Percentiles rank a stretch among this genome's conserved stretches.
phyloP scores from a whole-genome alignment of 2,113 vertebrate genomes.

The Plectropomus leopardus region DNA sequence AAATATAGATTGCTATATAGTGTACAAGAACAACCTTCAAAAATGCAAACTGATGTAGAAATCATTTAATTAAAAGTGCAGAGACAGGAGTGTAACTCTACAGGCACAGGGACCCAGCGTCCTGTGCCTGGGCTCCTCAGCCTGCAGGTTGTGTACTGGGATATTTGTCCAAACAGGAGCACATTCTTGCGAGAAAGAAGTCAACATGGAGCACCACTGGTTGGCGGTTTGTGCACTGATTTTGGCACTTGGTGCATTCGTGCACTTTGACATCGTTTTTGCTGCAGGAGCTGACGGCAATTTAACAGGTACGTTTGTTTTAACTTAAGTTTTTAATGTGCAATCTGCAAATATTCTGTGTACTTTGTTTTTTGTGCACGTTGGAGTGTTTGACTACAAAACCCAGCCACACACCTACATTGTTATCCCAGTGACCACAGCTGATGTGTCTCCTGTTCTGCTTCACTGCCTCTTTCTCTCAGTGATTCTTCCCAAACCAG shows the following conservation, averaged over 20 bases:
- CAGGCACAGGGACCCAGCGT: conserved; percentile 71
- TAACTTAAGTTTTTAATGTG: neutral
- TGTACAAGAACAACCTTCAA: too few relatives aligned
- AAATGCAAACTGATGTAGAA: too few relatives aligned
- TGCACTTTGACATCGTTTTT: conserved; percentile 27
- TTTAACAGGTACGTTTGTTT: conserved; percentile 42
- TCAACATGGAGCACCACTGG: conserved; percentile 59
- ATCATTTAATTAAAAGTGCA: neutral
- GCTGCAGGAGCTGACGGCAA: neutral
- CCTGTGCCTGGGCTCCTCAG: conserved; percentile 12
- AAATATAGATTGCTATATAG: too few relatives aligned
- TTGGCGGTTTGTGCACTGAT: conserved; percentile 47
- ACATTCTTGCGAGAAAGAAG: conserved; percentile 46
- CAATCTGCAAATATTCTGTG: neutral
- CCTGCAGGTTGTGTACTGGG: conserved; percentile 28
- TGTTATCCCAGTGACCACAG: neutral
- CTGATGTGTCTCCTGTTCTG: conserved; percentile 18
- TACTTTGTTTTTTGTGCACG: neutral
- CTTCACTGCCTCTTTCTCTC: conserved; percentile 20
- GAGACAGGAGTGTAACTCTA: conserved; percentile 1
- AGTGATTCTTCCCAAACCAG: conserved; percentile 54
- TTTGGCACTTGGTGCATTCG: conserved; percentile 42
- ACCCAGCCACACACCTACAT: neutral
- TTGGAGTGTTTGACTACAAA: conserved; percentile 2
- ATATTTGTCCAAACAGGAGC: conserved; percentile 47